Conservation (phyloP, 2,888 invertebrate species). For the Drosophila pegasa region DNA sequence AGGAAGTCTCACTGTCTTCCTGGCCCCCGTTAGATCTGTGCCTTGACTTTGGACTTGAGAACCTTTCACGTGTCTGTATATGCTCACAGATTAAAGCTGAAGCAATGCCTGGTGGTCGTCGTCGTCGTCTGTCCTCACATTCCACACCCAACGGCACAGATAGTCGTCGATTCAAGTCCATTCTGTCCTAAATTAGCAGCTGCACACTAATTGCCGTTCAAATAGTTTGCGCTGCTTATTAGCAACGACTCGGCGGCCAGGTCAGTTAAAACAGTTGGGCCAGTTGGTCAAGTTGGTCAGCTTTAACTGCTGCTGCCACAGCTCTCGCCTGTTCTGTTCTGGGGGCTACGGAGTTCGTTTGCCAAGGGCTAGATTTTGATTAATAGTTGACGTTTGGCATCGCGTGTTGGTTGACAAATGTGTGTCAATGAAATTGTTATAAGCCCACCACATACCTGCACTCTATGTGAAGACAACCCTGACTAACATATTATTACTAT, state of each 20-base stretch:
- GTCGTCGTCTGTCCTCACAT: slow-evolving; percentile 23
- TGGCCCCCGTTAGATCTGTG: slow-evolving; percentile 17
- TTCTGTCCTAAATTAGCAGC: slow-evolving; percentile 76
- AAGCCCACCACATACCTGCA: not conserved
- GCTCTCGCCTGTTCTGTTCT: slow-evolving; percentile 8
- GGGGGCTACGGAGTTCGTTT: not conserved
- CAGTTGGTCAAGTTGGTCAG: slow-evolving; percentile 50
- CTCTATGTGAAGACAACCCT: not conserved
- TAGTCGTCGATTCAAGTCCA: slow-evolving; percentile 40
- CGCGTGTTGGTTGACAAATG: slow-evolving; percentile 61
- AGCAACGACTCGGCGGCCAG: slow-evolving; percentile 40
- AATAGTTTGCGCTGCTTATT: slow-evolving; percentile 62
- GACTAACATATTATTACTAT: slow-evolving; percentile 1
- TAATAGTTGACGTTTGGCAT: slow-evolving; percentile 53
- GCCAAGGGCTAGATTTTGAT: slow-evolving; percentile 44
- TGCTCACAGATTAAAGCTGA: slow-evolving; percentile 4
- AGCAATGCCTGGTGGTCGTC: slow-evolving; percentile 16
- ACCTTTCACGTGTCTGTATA: not conserved
- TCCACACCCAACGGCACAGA: slow-evolving; percentile 49
- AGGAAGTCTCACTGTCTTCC: slow-evolving; percentile 62
- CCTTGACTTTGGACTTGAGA: slow-evolving; percentile 4
- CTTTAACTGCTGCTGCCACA: slow-evolving; percentile 5
- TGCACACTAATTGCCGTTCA: slow-evolving; percentile 66
- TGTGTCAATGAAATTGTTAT: slow-evolving; percentile 44
- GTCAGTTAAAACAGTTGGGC: slow-evolving; percentile 54